Base-by-base conservation (phyloP, 2,888 invertebrate genomes). In the Ormia ochracea region DNA sequence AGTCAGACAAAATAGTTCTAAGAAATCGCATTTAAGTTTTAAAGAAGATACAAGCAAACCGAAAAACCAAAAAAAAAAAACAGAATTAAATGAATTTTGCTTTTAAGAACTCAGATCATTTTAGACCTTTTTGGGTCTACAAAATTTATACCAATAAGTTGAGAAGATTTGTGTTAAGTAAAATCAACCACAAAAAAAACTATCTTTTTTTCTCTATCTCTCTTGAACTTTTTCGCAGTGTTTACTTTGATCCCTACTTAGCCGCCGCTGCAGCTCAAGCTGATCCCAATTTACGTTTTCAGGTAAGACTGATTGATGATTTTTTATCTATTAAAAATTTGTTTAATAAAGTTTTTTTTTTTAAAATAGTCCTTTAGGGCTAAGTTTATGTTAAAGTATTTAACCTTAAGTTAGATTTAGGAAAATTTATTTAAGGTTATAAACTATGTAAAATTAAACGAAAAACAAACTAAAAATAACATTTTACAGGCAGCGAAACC, bases 221-320 rank as follows among this genome's bases (percentile, higher is more conserved):
- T 65, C 63, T 56, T 58, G 56, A 73, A 76, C 23, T 58, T 74
- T 78, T 68, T 83, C 82, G 84, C 87, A 96, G 97, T 91, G 94
- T 97, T 85, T 98, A 97, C 93, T 98, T 97, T 92, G 97, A 98
- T 92, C 97, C 96, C 87, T 96, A 97, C 93, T 92, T 98, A 92
- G 96, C 96, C 84, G 96, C 96, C 84, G 96, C 96, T 83, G 93
- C 94, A 85, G 95, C 95, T 83, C 91, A 86, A 85, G 94, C 95
- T 87, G 96, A 96, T 91, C 94, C 95, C 84, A 95, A 94, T 92
- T 96, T 96, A 91, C 94, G 96, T 92, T 92, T 96, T 87, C 96
- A 96, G 95, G 96, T 96, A 92, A 93, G 92, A 85, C 43, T 14
- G 48, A 52, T 66, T 31, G 23, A 61, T 61, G 59, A 72, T 66